Evolutionary conservation across 2,113 vertebrate genomes (phyloP).

Genomic region (Ursus arctos): DNA sequence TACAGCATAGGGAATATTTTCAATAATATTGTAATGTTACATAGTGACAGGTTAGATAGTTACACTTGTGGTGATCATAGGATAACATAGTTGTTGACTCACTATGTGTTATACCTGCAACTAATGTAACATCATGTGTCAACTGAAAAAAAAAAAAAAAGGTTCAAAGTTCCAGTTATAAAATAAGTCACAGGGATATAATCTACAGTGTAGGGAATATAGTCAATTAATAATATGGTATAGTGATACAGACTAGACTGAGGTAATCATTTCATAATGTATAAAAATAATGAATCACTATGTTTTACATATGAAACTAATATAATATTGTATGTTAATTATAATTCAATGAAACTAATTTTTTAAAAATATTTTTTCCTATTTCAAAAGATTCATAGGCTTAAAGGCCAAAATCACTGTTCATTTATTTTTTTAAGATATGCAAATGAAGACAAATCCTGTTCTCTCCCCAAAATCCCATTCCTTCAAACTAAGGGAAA

Average conservation of each 20-base stretch:
- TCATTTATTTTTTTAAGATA: slow-evolving; percentile 13
- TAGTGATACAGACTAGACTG: neutral
- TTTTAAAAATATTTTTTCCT: neutral
- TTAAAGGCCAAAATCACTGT: neutral
- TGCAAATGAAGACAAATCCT: neutral
- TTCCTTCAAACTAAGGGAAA: neutral
- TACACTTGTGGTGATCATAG: neutral
- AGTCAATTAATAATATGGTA: neutral
- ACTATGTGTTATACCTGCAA: neutral
- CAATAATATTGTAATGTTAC: neutral
- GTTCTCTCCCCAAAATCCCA: neutral
- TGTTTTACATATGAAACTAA: neutral
- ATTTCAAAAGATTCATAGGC: neutral
- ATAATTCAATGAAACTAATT: neutral
- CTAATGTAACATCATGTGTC: neutral
- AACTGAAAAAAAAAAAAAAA: neutral
- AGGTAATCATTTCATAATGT: neutral
- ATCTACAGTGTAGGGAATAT: neutral
- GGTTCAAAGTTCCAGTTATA: neutral
- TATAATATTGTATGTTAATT: neutral
- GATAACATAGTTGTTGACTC: neutral
- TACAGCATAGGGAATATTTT: neutral
- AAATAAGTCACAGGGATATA: neutral
- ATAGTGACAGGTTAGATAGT: neutral
- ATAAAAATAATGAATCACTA: neutral